Evolutionary conservation across 2,797 vertebrate species (phyloP).

Genomic region (Malurus leucopterus): DNA sequence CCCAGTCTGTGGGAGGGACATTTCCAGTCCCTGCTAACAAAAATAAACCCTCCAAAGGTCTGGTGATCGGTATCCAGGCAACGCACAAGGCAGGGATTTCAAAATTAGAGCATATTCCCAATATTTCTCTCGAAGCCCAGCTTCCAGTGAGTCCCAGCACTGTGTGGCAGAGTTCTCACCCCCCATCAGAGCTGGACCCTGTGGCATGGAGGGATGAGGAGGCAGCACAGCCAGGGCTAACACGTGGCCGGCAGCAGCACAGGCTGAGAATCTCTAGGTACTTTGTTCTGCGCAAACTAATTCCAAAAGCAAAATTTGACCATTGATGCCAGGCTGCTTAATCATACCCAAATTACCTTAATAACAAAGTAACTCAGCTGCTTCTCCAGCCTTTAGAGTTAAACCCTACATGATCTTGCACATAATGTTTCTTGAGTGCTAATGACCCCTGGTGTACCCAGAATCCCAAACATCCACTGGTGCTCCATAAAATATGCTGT

Average conservation of each 20-base stretch:
- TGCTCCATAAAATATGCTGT: background rate
- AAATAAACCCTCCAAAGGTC: constrained; percentile 17
- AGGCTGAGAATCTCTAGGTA: background rate
- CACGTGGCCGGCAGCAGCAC: background rate
- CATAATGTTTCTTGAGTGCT: background rate
- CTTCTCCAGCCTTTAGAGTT: background rate
- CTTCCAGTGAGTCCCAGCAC: background rate
- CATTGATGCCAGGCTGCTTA: background rate
- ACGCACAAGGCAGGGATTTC: background rate
- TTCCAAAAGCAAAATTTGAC: background rate
- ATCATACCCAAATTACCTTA: background rate
- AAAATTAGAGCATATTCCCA: background rate
- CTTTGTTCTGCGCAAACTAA: background rate
- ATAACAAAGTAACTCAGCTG: background rate
- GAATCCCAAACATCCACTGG: background rate
- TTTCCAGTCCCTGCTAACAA: background rate
- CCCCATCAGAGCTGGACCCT: background rate
- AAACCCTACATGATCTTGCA: background rate
- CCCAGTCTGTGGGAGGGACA: background rate
- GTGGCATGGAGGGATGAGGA: background rate
- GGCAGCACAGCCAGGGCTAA: background rate
- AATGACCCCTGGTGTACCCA: background rate
- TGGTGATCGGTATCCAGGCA: constrained; percentile 36
- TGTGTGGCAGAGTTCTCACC: background rate
- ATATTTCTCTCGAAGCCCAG: background rate